phyloP scores from a whole-genome alignment of 2,113 vertebrate genomes.

The Eretmochelys imbricata region DNA sequence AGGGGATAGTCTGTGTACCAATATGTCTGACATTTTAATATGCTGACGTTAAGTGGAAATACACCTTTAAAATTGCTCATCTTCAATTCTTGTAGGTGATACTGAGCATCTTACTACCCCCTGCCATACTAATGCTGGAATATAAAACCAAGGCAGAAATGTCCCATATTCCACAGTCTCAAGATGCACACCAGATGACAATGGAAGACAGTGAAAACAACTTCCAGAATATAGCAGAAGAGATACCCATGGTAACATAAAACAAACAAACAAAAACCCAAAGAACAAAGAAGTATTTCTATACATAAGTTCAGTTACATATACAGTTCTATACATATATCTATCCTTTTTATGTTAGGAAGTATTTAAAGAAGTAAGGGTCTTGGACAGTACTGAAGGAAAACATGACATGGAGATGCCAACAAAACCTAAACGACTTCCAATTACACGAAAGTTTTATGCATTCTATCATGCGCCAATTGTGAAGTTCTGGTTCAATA shows the following conservation, averaged over 20 bases:
- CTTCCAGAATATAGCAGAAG: constrained; percentile 89
- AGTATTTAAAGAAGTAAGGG: constrained; percentile 92
- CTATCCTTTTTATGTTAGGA: constrained; percentile 82
- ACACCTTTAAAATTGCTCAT: background rate
- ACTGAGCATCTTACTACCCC: constrained; percentile 95
- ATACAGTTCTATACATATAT: background rate
- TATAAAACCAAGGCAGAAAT: constrained; percentile 99
- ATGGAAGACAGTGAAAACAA: constrained; percentile 99
- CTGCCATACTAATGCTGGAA: constrained; percentile 95
- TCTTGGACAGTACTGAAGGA: constrained; percentile 82
- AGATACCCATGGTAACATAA: constrained; percentile 92
- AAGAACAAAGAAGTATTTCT: background rate
- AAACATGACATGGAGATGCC: constrained; percentile 91
- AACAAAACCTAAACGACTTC: constrained; percentile 90
- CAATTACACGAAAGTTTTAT: constrained; percentile 95
- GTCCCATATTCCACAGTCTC: constrained; percentile 98
- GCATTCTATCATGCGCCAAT: constrained; percentile 98
- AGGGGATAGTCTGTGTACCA: constrained; percentile 6
- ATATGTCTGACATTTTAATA: background rate
- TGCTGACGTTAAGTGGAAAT: background rate
- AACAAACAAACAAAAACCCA: background rate
- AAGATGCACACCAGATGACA: constrained; percentile 97
- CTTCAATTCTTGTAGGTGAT: constrained; percentile 88
- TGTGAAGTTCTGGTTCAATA: constrained; percentile 99
- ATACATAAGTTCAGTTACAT: background rate